Evolutionary conservation across 2,113 vertebrate species (phyloP).

Genomic region (human (Homo sapiens)): DNA sequence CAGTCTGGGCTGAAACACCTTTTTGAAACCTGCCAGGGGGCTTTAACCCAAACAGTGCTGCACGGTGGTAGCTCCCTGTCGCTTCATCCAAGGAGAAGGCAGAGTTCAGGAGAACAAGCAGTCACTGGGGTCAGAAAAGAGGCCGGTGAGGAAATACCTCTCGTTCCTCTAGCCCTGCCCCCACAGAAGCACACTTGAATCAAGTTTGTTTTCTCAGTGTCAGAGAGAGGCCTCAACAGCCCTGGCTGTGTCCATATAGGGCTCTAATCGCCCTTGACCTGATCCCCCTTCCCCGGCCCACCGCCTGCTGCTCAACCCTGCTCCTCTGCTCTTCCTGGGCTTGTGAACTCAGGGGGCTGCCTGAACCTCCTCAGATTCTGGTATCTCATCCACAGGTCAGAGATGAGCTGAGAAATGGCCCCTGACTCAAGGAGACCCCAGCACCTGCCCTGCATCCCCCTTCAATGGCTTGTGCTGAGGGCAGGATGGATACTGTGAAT

Average conservation of each 20-base stretch:
- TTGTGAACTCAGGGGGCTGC: neutral
- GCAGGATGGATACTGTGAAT: too few relatives aligned
- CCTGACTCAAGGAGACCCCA: neutral
- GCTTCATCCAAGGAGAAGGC: neutral
- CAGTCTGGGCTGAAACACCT: too few relatives aligned
- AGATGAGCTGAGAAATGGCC: neutral
- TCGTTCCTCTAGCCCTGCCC: neutral
- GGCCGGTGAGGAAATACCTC: neutral
- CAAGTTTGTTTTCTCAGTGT: neutral
- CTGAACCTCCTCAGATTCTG: neutral
- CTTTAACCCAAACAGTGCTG: neutral
- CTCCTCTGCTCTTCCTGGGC: neutral
- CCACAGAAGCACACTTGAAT: neutral
- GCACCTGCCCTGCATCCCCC: neutral
- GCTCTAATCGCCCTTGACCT: neutral
- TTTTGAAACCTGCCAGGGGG: accelerated
- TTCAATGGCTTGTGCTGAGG: too few relatives aligned
- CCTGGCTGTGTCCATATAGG: neutral
- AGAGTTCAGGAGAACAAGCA: neutral
- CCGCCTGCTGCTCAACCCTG: neutral
- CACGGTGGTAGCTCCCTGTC: neutral
- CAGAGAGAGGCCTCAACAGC: neutral
- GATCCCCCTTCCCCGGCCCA: neutral
- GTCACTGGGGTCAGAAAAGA: neutral
- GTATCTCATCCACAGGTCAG: neutral